These are phyloP conservation scores for Onychorhynchus coronatus DNA, from an alignment of 2,113 vertebrate species.

Conservation along the genomic window DNA sequence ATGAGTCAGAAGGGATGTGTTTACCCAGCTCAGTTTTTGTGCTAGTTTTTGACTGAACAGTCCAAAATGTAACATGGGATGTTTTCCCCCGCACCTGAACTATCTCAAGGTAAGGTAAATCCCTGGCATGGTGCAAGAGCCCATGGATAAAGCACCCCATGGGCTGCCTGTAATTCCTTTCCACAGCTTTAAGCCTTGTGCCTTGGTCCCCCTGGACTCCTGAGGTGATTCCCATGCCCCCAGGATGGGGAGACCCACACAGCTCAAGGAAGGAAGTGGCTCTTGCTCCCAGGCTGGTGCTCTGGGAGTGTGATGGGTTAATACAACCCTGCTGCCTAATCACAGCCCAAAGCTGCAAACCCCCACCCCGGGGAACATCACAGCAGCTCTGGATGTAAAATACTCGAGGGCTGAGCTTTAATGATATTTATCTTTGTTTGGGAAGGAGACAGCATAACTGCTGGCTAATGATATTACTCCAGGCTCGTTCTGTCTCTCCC, in stretches of 20 bases:
- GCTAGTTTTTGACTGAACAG: background rate
- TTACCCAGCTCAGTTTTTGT: background rate
- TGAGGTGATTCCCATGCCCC: accelerated
- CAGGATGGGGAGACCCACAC: background rate
- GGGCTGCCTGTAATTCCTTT: background rate
- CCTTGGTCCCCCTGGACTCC: background rate
- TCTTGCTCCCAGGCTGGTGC: background rate
- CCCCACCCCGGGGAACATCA: background rate
- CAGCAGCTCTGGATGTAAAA: background rate
- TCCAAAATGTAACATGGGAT: background rate
- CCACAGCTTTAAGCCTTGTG: background rate
- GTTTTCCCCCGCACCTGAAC: background rate
- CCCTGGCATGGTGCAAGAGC: background rate
- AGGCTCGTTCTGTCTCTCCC: background rate
- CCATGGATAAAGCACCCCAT: accelerated
- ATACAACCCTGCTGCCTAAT: background rate
- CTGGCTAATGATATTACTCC: background rate
- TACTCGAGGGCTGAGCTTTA: background rate
- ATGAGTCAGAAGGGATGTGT: background rate
- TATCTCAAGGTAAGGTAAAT: background rate
- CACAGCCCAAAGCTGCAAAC: background rate
- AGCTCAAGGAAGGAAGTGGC: background rate
- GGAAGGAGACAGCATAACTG: background rate
- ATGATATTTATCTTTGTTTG: background rate
- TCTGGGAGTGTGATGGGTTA: background rate